Percentiles rank a stretch among this genome's conserved stretches.
These are phyloP conservation scores for Aspiorhynchus laticeps DNA, from an alignment of 2,113 vertebrate species.

Conservation along the genomic window DNA sequence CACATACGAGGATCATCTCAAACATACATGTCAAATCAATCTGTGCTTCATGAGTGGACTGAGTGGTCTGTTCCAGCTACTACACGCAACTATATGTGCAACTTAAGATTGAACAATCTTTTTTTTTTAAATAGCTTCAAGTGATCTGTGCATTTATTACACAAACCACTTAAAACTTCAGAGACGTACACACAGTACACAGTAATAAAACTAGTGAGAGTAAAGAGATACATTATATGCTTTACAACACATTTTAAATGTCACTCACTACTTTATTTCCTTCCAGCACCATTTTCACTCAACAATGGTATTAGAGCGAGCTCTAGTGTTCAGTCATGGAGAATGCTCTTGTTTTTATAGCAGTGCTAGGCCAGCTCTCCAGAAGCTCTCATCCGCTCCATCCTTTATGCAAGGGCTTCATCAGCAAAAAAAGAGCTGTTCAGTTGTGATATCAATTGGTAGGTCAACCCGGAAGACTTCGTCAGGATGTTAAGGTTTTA, in stretches of 20 bases:
- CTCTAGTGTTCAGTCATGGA: background rate
- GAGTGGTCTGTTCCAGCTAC: background rate
- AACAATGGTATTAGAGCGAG: background rate
- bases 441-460: conserved; percentile 57
- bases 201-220: background rate
- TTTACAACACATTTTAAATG: background rate
- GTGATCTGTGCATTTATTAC: background rate
- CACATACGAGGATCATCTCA: background rate
- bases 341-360: conserved; percentile 58
- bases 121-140: background rate
- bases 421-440: background rate
- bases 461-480: background rate
- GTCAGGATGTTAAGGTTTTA: background rate
- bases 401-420: background rate
- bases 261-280: background rate
- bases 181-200: background rate
- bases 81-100: background rate
- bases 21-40: background rate
- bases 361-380: conserved; percentile 64
- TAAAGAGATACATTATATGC: background rate
- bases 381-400: conserved; percentile 71
- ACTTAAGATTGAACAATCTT: background rate
- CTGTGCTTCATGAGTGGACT: background rate
- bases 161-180: background rate
- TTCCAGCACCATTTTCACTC: background rate